These are phyloP conservation scores for Poeciliopsis turrubarensis DNA, from an alignment of 2,113 vertebrate species.

Conservation along the genomic window DNA sequence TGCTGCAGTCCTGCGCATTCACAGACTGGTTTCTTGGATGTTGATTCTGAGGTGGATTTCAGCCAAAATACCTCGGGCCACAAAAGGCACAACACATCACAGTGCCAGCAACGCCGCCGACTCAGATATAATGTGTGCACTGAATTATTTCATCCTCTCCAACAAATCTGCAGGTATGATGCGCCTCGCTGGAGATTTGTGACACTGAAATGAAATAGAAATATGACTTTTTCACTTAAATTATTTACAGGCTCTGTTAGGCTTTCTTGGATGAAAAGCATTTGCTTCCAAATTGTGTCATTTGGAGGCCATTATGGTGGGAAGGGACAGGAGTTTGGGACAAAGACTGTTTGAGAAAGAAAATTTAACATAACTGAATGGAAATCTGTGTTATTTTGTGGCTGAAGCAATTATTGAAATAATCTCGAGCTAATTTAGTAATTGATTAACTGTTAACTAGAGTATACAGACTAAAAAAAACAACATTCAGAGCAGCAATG, in stretches of 20 bases:
- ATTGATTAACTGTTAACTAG: too few species aligned
- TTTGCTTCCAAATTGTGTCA: slow-evolving; percentile 3
- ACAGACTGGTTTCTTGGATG: slow-evolving; percentile 65
- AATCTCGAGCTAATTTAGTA: too few species aligned
- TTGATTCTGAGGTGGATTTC: slow-evolving; percentile 68
- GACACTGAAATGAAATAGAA: slow-evolving; percentile 12
- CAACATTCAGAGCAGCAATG: too few species aligned
- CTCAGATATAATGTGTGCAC: slow-evolving; percentile 61
- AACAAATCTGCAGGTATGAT: slow-evolving; percentile 49
- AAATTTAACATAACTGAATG: neutral
- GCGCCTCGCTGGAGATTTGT: slow-evolving; percentile 32
- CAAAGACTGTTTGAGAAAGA: neutral
- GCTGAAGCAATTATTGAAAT: too few species aligned
- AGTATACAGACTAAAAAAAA: too few species aligned
- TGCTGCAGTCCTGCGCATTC: slow-evolving; percentile 52
- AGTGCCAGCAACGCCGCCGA: slow-evolving; percentile 66
- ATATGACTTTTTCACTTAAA: slow-evolving; percentile 8
- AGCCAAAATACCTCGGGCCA: slow-evolving; percentile 62
- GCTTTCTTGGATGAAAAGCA: neutral
- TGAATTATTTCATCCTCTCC: slow-evolving; percentile 41
- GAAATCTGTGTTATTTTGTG: neutral
- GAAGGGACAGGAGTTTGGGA: slow-evolving; percentile 20
- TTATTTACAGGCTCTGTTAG: slow-evolving; percentile 12
- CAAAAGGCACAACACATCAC: slow-evolving; percentile 54
- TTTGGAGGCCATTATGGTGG: neutral